These are phyloP conservation scores for Pammene fasciana DNA, from an alignment of 2,888 invertebrate species.

Conservation along the genomic window DNA sequence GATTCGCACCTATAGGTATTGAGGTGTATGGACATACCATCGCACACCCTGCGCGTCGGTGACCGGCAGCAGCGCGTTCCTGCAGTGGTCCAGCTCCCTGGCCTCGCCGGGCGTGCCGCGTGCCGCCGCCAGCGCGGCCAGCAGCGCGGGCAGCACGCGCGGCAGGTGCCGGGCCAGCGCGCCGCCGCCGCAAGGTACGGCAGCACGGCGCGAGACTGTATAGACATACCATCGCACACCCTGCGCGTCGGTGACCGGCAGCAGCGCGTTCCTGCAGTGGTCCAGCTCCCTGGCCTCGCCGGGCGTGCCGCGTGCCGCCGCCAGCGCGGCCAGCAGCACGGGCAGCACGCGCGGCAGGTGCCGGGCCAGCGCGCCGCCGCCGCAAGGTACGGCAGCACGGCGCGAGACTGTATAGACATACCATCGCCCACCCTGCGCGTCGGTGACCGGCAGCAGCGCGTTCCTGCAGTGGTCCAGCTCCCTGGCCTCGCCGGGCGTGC, in stretches of 20 bases:
- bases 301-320: conserved; percentile 86
- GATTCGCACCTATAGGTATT: no score
- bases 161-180: no score
- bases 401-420: conserved; percentile 56
- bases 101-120: conserved; percentile 85
- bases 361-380: conserved; percentile 64
- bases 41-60: conserved; percentile 82
- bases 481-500: conserved; percentile 85
- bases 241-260: conserved; percentile 94
- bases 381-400: conserved; percentile 52
- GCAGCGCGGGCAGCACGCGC: no score
- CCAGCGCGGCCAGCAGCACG: conserved; percentile 91
- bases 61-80: neutral
- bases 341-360: conserved; percentile 96
- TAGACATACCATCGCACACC: conserved; percentile 90
- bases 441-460: conserved; percentile 58
- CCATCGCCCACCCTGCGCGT: conserved; percentile 76
- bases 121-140: no score
- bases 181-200: no score
- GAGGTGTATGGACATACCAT: neutral
- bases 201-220: no score
- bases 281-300: conserved; percentile 90
- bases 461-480: conserved; percentile 55
- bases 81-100: conserved; percentile 55
- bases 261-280: conserved; percentile 95